Base-by-base conservation (phyloP, 2,113 vertebrate genomes). In the Lanius collurio region DNA sequence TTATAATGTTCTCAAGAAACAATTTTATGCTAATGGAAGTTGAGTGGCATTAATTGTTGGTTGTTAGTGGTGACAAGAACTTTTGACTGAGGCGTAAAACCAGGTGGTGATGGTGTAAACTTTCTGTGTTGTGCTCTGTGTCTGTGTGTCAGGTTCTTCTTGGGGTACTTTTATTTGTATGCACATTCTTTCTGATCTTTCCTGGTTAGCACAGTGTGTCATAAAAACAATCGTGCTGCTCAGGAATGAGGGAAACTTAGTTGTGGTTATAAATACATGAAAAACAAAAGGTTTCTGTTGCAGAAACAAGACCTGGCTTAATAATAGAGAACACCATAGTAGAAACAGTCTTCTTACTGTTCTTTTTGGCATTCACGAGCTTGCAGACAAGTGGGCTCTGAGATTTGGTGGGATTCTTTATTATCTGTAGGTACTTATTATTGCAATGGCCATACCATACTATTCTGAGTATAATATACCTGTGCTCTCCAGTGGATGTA, bases 171-270 rank as follows among this genome's bases (percentile, higher is more conserved):
- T 55, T 87, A 42, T 77, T 82, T 83, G 46, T 55, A 10, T 65
- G 10, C 2, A 8, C 22, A 21, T 81, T 89, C 30, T 69, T 68
- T 86, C 63, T 73, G 15, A 44, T 49, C n/a, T 60, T 74, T 50
- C 20, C 15, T 80, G 15, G 44, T 52, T 89, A 77, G 27, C 21
- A 13, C 53, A 22, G 41, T 65, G 37, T 64, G 41, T 55, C 42
- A 21, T 89, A 46, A 83, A 80, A 86, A 42, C 39, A 79, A 17
- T 31, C 1, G 0, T 0, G 0, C 37, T 79, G 17, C 35, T 74
- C 23, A 5, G 57, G 74, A 93, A 79, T 44, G 39, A 87, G 79
- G 91, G 83, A 80, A 89, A 30, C 22, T 30, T 57, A 46, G 56
- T 55, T 89, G 56, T 89, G 39, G 31, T 53, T 87, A 55, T 59